Conservation (phyloP, 2,888 invertebrate genomes). For the Acanthosepion pharaonis region DNA sequence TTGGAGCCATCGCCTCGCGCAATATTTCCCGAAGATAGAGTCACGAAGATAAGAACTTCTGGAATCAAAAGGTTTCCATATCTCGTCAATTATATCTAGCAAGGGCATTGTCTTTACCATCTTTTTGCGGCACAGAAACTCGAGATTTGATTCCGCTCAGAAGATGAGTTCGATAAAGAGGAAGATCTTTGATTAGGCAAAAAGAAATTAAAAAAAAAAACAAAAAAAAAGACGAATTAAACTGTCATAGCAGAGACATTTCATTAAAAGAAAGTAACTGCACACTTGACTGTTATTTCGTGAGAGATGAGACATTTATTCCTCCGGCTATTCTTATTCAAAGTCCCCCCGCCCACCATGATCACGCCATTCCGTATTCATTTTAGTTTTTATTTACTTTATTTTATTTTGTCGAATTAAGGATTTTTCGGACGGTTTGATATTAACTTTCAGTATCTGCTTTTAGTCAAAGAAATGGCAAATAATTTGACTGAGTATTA, state of each 20-base stretch:
- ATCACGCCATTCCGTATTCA: no score
- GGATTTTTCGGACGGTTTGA: no score
- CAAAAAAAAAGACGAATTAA: neutral
- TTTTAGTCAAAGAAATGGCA: no score
- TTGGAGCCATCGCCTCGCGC: constrained; percentile 17
- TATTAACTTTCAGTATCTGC: no score
- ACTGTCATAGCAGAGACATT: neutral
- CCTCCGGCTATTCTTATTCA: neutral
- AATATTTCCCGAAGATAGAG: neutral
- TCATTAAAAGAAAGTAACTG: neutral
- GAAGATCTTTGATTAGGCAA: neutral
- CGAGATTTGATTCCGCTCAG: neutral
- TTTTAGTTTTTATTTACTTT: no score
- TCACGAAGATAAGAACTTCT: neutral
- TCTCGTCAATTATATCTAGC: neutral
- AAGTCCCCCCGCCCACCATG: no score
- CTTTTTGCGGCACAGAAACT: neutral
- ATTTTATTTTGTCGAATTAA: no score
- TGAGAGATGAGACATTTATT: neutral
- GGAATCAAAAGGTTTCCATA: neutral
- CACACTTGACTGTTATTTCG: neutral
- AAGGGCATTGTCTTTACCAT: neutral
- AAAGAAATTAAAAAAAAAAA: neutral
- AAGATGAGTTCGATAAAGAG: neutral
- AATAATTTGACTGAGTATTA: no score